These are phyloP conservation scores for Parapristionchus giblindavisi DNA, from an alignment of 2,888 invertebrate species.

Conservation along the genomic window DNA sequence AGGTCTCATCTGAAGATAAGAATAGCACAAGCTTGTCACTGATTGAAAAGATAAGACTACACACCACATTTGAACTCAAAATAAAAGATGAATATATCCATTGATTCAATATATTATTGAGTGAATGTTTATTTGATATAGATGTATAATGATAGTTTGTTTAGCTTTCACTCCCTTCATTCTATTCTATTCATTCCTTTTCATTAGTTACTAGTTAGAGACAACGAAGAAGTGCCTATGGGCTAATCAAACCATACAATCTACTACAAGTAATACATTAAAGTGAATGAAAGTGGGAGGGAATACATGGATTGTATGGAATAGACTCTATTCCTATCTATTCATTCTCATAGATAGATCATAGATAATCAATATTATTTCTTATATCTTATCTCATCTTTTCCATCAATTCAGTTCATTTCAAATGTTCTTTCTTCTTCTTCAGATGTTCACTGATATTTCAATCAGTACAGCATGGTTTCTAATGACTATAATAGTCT, in stretches of 20 bases:
- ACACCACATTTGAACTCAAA: too few species aligned
- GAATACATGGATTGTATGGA: background rate
- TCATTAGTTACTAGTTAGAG: background rate
- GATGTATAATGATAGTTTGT: too few species aligned
- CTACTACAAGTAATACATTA: too few species aligned
- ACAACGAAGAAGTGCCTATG: background rate
- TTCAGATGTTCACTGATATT: conserved; percentile 33
- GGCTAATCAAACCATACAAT: conserved; percentile 23
- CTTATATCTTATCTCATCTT: background rate
- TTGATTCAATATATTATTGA: too few species aligned
- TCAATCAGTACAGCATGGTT: conserved; percentile 19
- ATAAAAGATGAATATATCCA: too few species aligned
- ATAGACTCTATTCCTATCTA: background rate
- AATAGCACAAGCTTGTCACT: too few species aligned
- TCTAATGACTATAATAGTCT: conserved; percentile 31
- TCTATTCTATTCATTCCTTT: too few species aligned
- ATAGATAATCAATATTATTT: conserved; percentile 27
- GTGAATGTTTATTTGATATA: too few species aligned
- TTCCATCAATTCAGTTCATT: background rate
- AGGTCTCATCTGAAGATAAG: too few species aligned
- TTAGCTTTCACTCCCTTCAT: too few species aligned
- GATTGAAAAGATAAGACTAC: too few species aligned
- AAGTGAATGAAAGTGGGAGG: conserved; percentile 13
- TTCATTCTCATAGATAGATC: too few species aligned
- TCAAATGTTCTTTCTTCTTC: background rate